Evolutionary conservation across 2,113 vertebrate genomes (phyloP), one percentile per base, ranked within the genome.

Genomic region (Apodemus sylvaticus): DNA sequence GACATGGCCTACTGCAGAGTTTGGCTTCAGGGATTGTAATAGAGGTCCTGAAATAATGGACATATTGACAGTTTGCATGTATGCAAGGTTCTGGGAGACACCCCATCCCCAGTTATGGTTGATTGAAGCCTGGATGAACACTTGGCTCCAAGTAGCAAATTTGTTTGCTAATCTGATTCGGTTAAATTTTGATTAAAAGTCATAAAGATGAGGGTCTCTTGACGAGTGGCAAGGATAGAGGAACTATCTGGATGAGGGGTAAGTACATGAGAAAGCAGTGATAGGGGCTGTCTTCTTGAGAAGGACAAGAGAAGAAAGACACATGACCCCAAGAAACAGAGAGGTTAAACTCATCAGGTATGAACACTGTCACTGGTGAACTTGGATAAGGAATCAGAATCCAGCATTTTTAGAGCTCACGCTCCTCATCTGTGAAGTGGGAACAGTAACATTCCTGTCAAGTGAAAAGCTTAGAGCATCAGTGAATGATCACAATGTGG

Each of bases 401-500:
- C 34, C 76, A 85, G 45, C 10, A 91, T 89, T 31, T 58, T 14
- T 53, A 78, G 77, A 85, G 77, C 34, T 91, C n/a, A 55, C 3
- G 76, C 91, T 94, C 42, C 64, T 79, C 42, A 62, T 79, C 74
- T 93, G 81, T 66, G 82, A 73, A 87, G 82, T 14, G 66, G 45
- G 20, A 76, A 36, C 64, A 39, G 42, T 62, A 62, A n/a, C 36
- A 12, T 51, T 29, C 42, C 8, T 34, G 5, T 36, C 62, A 62
- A n/a, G 24, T 60, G 31, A 85, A 11, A 58, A 36, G 26, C 77
- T 81, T 42, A 82, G 26, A 22, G 34, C 7, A 55, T 73, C 48
- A 53, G 77, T 31, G 58, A 76, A 1, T 9, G 22, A 5, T 74
- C 60, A 51, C 14, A 53, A 39, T 66, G 58, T 8, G 13, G 62